Base-by-base conservation (phyloP, 2,888 invertebrate genomes). In the Crocallis elinguaria region DNA sequence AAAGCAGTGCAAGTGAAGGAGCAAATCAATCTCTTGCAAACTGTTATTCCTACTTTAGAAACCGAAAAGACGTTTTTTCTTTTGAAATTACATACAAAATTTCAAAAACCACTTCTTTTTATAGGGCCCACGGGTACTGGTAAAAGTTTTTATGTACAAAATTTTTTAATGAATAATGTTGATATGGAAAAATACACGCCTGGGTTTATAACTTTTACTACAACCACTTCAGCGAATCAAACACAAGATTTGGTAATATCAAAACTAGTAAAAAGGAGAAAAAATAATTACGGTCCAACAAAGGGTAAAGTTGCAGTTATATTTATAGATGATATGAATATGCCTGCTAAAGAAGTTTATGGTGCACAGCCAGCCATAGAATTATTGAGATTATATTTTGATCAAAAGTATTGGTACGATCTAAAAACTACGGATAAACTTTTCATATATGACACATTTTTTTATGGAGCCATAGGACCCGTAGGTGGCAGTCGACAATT, bases 381-480 rank as follows among this genome's bases (percentile, higher is more conserved):
- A 87, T 85, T 98, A 27, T 84, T 97, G 3, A 89, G 97, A 48
- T 95, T 97, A 75, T 96, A 93, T 79, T 95, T 97, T 65, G 97
- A 98, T 77, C 96, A 98, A 76, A 94, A 94, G 37, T 94, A 96
- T 78, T 98, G 98, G 95, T 97, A 97, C 80, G 98, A 98, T 81
- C 84, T 96, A 32, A 96, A 95, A 79, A 96, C 96, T 46, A 97
- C 96, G 0, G 93, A 95, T 0, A 95, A 95, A 71, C 88, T 98
- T n/a, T 93, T 88, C 52, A 88, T 98, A 27, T 92, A 94, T 56
- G 95, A 98, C 69, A 93, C 97, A 2, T 93, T 97, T 67, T 95
- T 98, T 67, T 90, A 98, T 41, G 95, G 95, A 12, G 98, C 98
- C 0, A 98, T 98, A 92, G 97, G 97, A 0, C 94, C 97, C 9